phyloP scores from a whole-genome alignment of 2,888 invertebrate genomes.

The Ariolimax columbianus region DNA sequence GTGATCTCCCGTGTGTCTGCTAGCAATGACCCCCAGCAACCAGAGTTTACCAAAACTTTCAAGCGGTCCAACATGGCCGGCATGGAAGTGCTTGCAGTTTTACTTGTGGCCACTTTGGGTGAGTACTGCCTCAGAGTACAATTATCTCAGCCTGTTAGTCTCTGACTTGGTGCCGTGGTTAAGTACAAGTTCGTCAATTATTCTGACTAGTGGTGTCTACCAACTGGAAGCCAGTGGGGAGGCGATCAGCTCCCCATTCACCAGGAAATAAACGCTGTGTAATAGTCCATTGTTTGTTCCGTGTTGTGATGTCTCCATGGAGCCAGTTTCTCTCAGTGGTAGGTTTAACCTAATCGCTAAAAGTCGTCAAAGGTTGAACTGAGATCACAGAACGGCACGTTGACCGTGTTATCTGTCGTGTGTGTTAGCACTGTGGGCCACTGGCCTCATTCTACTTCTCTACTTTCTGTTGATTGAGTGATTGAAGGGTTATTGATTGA shows the following conservation, averaged over 20 bases:
- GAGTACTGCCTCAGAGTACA: neutral
- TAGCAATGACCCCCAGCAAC: neutral
- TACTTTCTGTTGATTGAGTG: too few species aligned
- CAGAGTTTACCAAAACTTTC: neutral
- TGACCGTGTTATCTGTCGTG: too few species aligned
- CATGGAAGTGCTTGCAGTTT: neutral
- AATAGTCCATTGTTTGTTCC: neutral
- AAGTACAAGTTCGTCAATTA: neutral
- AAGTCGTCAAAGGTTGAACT: too few species aligned
- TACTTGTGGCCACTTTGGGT: neutral
- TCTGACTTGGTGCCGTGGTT: neutral
- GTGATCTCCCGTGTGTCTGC: neutral
- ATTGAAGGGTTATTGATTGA: too few species aligned
- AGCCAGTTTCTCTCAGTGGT: neutral
- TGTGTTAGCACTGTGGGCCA: too few species aligned
- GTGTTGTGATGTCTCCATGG: neutral
- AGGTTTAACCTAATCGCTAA: too few species aligned
- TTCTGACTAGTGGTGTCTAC: neutral
- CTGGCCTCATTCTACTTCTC: too few species aligned
- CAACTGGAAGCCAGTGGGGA: neutral
- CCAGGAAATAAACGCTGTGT: neutral
- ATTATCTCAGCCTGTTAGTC: neutral
- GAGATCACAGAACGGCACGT: too few species aligned
- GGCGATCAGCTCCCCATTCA: neutral
- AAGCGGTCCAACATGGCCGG: neutral